Conservation (phyloP, 2,797 vertebrate genomes). For the Pseudopleuronectes americanus region DNA sequence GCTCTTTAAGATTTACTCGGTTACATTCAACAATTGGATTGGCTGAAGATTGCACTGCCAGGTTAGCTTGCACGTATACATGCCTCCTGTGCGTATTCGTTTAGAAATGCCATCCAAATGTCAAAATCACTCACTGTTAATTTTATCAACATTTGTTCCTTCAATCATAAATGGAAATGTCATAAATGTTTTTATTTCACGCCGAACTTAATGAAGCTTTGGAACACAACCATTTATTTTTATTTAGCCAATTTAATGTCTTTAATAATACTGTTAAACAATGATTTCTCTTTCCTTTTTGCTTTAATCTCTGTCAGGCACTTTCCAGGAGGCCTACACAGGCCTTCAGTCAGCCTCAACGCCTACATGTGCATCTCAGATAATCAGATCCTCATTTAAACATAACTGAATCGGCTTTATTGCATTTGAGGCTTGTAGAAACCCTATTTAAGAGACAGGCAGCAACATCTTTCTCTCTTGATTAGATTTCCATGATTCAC, state of each 20-base stretch:
- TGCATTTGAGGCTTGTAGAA: constrained; percentile 40
- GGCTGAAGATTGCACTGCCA: constrained; percentile 16
- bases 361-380: constrained; percentile 33
- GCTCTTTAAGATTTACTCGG: constrained; percentile 25
- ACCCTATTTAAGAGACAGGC: constrained; percentile 47
- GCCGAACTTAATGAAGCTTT: constrained; percentile 13
- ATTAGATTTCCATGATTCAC: constrained; percentile 54
- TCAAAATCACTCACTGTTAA: constrained; percentile 46
- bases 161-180: constrained; percentile 40
- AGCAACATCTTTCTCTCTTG: constrained; percentile 29
- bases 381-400: constrained; percentile 51
- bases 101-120: constrained; percentile 72
- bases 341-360: background rate
- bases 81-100: constrained; percentile 16
- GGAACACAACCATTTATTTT: constrained; percentile 1
- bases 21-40: constrained; percentile 49
- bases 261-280: background rate
- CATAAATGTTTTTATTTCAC: constrained; percentile 23
- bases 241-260: background rate
- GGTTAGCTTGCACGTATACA: background rate
- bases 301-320: background rate
- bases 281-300: too few relatives aligned
- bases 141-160: constrained; percentile 37
- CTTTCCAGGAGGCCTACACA: background rate
- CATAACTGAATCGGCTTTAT: constrained; percentile 45